Evolutionary conservation across 2,113 vertebrate genomes (phyloP).

Genomic region (Cryptotis parvus): DNA sequence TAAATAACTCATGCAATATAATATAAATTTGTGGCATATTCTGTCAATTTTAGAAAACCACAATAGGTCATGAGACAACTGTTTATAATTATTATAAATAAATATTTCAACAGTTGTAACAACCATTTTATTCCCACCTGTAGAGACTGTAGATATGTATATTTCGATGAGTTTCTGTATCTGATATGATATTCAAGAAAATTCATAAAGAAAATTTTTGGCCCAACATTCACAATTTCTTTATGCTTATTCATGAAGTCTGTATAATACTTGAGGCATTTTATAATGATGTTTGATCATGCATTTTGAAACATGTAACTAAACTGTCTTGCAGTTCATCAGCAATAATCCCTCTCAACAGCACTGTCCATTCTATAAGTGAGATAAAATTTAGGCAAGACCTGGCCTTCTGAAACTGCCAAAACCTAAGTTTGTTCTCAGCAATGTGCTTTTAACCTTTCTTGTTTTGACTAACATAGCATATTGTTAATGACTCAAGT

Average conservation of each 20-base stretch:
- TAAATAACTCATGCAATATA: too few species aligned
- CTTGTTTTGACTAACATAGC: too few species aligned
- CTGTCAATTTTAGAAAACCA: background rate
- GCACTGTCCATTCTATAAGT: background rate
- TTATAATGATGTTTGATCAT: background rate
- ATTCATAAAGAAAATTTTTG: background rate
- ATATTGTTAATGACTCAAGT: too few species aligned
- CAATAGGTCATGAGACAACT: background rate
- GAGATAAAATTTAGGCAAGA: background rate
- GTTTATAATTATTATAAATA: background rate
- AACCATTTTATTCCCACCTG: background rate
- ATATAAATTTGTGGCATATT: too few species aligned
- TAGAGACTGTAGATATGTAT: background rate
- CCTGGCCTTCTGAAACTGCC: accelerated
- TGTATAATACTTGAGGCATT: background rate
- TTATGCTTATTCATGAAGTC: background rate
- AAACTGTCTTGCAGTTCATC: background rate
- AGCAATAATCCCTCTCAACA: accelerated
- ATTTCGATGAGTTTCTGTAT: background rate
- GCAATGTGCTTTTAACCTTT: background rate
- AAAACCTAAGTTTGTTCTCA: too few species aligned
- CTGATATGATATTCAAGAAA: background rate
- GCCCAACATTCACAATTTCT: background rate
- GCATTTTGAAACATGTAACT: background rate
- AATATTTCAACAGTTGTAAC: background rate